phyloP scores from a whole-genome alignment of 2,113 vertebrate species.

The Echinops telfairi region DNA sequence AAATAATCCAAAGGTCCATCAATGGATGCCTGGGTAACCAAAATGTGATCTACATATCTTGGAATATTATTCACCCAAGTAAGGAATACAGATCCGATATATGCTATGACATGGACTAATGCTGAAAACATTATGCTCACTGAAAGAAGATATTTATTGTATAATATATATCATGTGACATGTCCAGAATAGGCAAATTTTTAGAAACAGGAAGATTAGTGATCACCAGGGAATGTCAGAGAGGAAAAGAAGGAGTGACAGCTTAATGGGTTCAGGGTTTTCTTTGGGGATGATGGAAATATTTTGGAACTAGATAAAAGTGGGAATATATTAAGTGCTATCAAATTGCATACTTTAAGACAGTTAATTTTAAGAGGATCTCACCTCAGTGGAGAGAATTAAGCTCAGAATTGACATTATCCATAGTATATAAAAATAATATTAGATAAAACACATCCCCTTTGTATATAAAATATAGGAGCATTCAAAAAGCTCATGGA shows the following conservation, averaged over 20 bases:
- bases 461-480: neutral
- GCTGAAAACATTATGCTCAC: conserved; percentile 33
- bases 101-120: neutral
- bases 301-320: neutral
- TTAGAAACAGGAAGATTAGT: conserved; percentile 3
- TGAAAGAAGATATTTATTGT: conserved; percentile 2
- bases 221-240: neutral
- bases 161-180: conserved; percentile 30
- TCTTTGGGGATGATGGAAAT: conserved; percentile 29
- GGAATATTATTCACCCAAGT: conserved; percentile 21
- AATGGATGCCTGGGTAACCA: neutral
- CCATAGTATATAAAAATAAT: neutral
- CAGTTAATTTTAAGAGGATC: conserved; percentile 46
- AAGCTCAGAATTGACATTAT: neutral
- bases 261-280: neutral
- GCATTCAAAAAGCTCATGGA: neutral
- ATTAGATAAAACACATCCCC: conserved; percentile 1
- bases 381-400: conserved; percentile 47
- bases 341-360: conserved; percentile 38
- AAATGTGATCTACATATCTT: neutral
- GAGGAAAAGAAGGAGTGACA: neutral
- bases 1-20: conserved; percentile 22
- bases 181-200: conserved; percentile 44
- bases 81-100: conserved; percentile 8
- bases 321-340: neutral